Evolutionary conservation across 2,888 invertebrate genomes (phyloP).

Genomic region (Isotomurus palustris): DNA sequence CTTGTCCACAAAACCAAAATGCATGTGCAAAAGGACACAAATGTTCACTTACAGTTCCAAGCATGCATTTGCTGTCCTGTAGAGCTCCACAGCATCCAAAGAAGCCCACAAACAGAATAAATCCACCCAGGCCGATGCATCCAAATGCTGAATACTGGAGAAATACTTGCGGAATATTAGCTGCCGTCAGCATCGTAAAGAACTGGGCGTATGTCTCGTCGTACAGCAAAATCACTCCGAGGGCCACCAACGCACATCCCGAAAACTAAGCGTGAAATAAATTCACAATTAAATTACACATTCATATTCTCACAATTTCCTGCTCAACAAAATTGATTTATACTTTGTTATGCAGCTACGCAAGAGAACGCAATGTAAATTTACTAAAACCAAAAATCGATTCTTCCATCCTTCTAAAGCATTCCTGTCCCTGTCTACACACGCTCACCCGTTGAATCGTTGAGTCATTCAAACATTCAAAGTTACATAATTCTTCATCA

Average conservation of each 20-base stretch:
- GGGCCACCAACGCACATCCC: constrained; percentile 55
- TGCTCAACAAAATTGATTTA: no score
- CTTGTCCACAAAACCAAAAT: neutral
- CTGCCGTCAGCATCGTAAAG: constrained; percentile 53
- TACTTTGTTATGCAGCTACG: no score
- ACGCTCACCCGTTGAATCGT: no score
- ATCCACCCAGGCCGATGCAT: constrained; percentile 54
- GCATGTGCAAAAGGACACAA: neutral
- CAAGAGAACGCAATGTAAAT: no score
- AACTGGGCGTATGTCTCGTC: constrained; percentile 55
- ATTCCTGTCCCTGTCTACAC: no score
- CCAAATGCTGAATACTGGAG: constrained; percentile 55
- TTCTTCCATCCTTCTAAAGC: no score
- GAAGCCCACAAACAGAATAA: constrained; percentile 56
- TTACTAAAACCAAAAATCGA: no score
- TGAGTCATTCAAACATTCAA: no score
- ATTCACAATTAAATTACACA: neutral
- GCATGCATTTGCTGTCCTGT: constrained; percentile 54
- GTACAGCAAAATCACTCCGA: constrained; percentile 56
- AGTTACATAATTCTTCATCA: no score
- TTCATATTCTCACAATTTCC: no score
- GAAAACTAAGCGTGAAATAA: constrained; percentile 52
- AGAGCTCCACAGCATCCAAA: constrained; percentile 59
- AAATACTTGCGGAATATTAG: constrained; percentile 51
- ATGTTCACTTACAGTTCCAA: constrained; percentile 51